Evolutionary conservation across 2,797 vertebrate species (phyloP).

Genomic region (Threskiornis aethiopicus): DNA sequence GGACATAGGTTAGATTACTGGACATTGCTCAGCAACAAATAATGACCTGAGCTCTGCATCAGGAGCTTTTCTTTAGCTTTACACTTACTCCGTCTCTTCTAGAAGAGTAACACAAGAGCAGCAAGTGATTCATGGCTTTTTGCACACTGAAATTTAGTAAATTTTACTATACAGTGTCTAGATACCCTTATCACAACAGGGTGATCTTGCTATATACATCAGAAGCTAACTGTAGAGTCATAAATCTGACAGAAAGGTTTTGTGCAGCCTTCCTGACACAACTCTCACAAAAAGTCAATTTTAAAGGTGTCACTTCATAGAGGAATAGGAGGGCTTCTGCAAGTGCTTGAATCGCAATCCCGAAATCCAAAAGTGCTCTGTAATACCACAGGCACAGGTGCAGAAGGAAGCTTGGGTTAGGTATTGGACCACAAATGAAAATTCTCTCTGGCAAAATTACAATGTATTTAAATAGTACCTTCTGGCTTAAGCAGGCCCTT

Average conservation of each 20-base stretch:
- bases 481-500: neutral
- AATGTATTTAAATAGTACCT: fast-evolving
- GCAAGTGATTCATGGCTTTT: neutral
- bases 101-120: neutral
- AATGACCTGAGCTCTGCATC: neutral
- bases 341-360: neutral
- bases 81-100: neutral
- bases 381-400: neutral
- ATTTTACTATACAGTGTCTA: neutral
- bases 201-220: neutral
- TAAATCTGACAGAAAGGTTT: neutral
- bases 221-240: neutral
- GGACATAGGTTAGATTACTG: constrained; percentile 34
- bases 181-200: neutral
- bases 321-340: neutral
- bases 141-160: neutral
- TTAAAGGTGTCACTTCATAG: neutral
- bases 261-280: neutral
- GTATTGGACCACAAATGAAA: neutral
- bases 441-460: neutral
- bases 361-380: neutral
- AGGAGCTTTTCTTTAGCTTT: constrained; percentile 9
- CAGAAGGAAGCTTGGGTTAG: neutral
- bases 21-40: constrained; percentile 57
- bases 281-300: neutral